Evolutionary conservation across 1,140 invertebrate species (phyloP).

Genomic region (Caenorhabditis tropicalis): DNA sequence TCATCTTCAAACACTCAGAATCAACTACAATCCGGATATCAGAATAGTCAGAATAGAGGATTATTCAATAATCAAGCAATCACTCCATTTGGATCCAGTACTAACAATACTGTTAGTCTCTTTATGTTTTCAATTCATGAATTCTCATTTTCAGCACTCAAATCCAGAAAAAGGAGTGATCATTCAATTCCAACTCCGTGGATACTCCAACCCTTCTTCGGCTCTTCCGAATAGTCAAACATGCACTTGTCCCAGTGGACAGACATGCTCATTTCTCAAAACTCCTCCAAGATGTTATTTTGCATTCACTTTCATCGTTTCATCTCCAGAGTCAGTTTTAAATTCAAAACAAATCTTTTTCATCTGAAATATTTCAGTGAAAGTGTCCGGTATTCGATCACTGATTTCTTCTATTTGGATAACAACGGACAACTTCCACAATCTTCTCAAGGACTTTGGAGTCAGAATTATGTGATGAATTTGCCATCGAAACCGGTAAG

Average conservation of each 20-base stretch:
- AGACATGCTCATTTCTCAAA: conserved; percentile 36
- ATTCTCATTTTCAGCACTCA: neutral
- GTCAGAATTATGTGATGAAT: conserved; percentile 58
- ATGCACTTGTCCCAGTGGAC: conserved; percentile 21
- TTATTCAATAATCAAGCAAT: conserved; percentile 11
- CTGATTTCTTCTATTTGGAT: conserved; percentile 63
- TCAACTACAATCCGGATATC: conserved; percentile 3
- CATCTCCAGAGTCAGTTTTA: conserved; percentile 61
- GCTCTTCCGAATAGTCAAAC: conserved; percentile 48
- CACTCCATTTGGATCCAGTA: neutral
- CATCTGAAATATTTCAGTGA: conserved; percentile 54
- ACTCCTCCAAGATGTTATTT: conserved; percentile 57
- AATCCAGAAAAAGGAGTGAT: neutral
- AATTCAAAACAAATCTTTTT: neutral
- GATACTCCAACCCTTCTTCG: conserved; percentile 48
- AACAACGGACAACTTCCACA: conserved; percentile 49
- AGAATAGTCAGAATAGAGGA: conserved; percentile 33
- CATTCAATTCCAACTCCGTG: conserved; percentile 52
- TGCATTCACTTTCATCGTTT: conserved; percentile 63
- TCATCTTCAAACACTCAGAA: neutral
- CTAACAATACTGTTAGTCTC: neutral
- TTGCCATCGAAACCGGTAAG: conserved; percentile 61
- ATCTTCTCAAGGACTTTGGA: conserved; percentile 12
- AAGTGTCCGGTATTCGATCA: conserved; percentile 60
- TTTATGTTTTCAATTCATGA: neutral